A percentile compares a stretch with the other conserved stretches of the same genome.
phyloP scores from a whole-genome alignment of 2,797 vertebrate genomes.

The Pseudomugil tenellus region DNA sequence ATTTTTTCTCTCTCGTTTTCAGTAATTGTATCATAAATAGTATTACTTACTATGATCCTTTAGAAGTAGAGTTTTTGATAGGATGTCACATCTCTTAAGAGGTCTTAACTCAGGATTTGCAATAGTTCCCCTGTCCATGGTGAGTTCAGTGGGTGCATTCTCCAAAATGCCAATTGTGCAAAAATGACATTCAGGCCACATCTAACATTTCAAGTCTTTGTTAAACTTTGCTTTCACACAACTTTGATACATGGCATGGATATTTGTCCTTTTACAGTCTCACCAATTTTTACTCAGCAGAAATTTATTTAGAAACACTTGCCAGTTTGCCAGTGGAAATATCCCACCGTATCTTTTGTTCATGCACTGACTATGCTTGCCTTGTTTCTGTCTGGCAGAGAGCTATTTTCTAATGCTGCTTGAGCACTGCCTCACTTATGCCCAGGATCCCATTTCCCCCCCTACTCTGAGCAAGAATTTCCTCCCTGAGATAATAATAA shows the following conservation, averaged over 20 bases:
- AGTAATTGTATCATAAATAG: conserved; percentile 35
- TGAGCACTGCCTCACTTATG: conserved; percentile 60
- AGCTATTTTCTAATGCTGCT: conserved; percentile 68
- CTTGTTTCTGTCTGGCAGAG: conserved; percentile 58
- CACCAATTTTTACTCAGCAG: too few species aligned
- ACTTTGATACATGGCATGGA: neutral
- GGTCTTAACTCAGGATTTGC: conserved; percentile 44
- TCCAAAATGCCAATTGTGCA: conserved; percentile 46
- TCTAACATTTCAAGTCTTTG: conserved; percentile 54
- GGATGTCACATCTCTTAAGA: conserved; percentile 46
- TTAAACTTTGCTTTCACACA: conserved; percentile 48
- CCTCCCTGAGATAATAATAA: conserved; percentile 72
- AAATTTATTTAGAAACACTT: conserved; percentile 2
- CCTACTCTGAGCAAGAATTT: conserved; percentile 64
- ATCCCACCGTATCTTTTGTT: conserved; percentile 38
- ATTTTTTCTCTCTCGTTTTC: conserved; percentile 42
- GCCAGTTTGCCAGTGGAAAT: conserved; percentile 57
- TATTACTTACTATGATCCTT: conserved; percentile 35
- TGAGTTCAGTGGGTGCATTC: conserved; percentile 63
- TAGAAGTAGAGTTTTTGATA: conserved; percentile 53
- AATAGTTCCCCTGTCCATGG: conserved; percentile 51
- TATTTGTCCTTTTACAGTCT: too few species aligned
- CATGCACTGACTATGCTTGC: conserved; percentile 63
- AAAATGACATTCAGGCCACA: conserved; percentile 41
- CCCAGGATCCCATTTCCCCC: conserved; percentile 40